Base-by-base conservation (phyloP, 2,888 invertebrate genomes). In the Phyllotreta striolata region DNA sequence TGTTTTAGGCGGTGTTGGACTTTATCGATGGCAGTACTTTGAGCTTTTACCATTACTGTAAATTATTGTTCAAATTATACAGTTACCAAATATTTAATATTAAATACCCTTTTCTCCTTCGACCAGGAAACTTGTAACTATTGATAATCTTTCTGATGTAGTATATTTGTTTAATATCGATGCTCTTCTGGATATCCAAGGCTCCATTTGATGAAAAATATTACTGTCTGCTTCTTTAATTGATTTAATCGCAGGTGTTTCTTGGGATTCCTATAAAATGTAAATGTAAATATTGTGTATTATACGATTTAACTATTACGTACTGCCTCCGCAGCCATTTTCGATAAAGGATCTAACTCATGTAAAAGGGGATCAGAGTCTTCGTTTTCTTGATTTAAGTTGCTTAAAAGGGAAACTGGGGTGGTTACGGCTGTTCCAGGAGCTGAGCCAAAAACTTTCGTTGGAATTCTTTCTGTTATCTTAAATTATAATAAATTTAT, bases 1-100 rank as follows among this genome's bases (percentile, higher is more conserved):
- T 98, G 97, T 79, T 98, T 96, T 55, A 98, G 82, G 52, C 96
- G 88, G 76, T 91, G 92, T 80, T 92, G 92, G 0, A 96, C 93
- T 83, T 95, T 95, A 77, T 96, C 95, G 72, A 91, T 89, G 10
- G 92, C 85, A 69, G 89, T 88, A 51, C 90, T 90, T 79, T 93
- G 92, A 57, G 92, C 88, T 83, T 92, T 93, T 64, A 93, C 91
- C 77, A 88, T 85, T 71, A 91, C 90, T 91, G 82, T 77, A 86
- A 85, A 80, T 74, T 46, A 57, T 35, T 12, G 35, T 43, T 51
- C 14, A 61, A 57, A 51, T 38, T 24, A 24, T 14, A 4, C 3
- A 12, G 4, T 7, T 51, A 24, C 8, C 51, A 5, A 37, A 51
- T 51, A 24, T 6, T 46, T 8, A 9, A 40, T 3, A 55, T 6